A percentile compares a stretch with the other conserved stretches of the same genome.
Evolutionary conservation across 2,888 invertebrate species (phyloP).

Genomic region (Chloroclystis v-ata): DNA sequence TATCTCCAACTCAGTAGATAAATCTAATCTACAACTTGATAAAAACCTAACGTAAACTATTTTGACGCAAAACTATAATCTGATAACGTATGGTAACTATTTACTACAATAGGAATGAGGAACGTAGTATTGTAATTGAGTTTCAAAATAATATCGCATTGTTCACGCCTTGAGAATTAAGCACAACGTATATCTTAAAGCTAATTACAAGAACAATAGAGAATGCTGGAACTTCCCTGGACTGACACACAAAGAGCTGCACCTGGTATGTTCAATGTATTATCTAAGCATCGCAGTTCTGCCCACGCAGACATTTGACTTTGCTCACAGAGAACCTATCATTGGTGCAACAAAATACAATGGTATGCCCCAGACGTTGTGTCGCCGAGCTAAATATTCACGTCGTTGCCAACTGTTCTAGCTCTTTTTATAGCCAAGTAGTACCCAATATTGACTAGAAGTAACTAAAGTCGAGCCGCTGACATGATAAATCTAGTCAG

Average conservation of each 20-base stretch:
- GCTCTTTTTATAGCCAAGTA: constrained; percentile 27
- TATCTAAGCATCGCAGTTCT: constrained; percentile 13
- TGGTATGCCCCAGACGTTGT: constrained; percentile 59
- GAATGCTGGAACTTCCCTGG: constrained; percentile 1
- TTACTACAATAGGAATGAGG: neutral
- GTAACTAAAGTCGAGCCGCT: neutral
- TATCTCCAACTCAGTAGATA: neutral
- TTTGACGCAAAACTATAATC: neutral
- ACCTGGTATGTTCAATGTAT: constrained; percentile 14
- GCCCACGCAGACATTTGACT: constrained; percentile 25
- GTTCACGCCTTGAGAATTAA: neutral
- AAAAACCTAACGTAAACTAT: neutral
- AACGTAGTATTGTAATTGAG: neutral
- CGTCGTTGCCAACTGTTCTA: constrained; percentile 52
- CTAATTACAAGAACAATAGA: constrained; percentile 3
- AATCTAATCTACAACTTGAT: neutral
- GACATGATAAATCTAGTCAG: too few relatives aligned
- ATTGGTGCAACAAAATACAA: constrained; percentile 60
- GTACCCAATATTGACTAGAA: neutral
- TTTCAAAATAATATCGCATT: constrained; percentile 1
- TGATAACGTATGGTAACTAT: neutral
- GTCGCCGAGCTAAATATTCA: constrained; percentile 63
- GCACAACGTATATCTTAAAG: neutral
- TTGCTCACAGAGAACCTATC: constrained; percentile 40
- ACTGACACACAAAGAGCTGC: constrained; percentile 7